Base-by-base conservation (phyloP, 2,113 vertebrate genomes). In the Mobula birostris region DNA sequence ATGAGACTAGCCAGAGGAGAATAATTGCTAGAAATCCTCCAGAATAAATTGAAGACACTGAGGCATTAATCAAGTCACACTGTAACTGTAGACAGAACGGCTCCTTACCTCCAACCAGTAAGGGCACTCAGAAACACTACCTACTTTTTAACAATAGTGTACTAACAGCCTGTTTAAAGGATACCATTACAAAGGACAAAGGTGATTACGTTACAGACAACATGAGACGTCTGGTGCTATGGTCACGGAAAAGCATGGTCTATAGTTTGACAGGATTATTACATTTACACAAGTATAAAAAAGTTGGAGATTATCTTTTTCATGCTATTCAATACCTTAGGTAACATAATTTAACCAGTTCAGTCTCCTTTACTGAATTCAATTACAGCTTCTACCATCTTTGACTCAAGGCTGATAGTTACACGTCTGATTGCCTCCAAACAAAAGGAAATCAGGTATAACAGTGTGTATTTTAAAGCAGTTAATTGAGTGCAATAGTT, bases 401-500 rank as follows among this genome's bases (percentile, higher is more conserved):
- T 90, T 5, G 61, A 21, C 85, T 68, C n/a, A 66, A 66, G 61
- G 5, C 29, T 17, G 6, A 90, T 68, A 90, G 17, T 90, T 66
- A 32, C 85, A n/a, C 29, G 29, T 90, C 29, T 5, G 19, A 32
- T 48, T 36, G 72, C 63, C 90, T 19, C 36, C 90, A 76, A 29
- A 70, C 32, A n/a, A 68, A 92, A 92, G 74, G 5, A 7, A 11
- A 40, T 36, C 21, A 32, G 29, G 32, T 63, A 92, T n/a, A 83
- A 83, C 21, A 56, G 21, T 29, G 12, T 12, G 4, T 29, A 93
- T 91, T 48, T 93, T 40, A 74, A 72, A 93, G n/a, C 68, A 29
- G 36, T 93, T 93, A 74, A 93, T 93, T 27, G 19, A 74, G 15
- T 74, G 66, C 19, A 93, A 40, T 74, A 66, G 19, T 93, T 93